These are phyloP conservation scores for Phainopepla nitens DNA, from an alignment of 2,113 vertebrate species.

Conservation along the genomic window DNA sequence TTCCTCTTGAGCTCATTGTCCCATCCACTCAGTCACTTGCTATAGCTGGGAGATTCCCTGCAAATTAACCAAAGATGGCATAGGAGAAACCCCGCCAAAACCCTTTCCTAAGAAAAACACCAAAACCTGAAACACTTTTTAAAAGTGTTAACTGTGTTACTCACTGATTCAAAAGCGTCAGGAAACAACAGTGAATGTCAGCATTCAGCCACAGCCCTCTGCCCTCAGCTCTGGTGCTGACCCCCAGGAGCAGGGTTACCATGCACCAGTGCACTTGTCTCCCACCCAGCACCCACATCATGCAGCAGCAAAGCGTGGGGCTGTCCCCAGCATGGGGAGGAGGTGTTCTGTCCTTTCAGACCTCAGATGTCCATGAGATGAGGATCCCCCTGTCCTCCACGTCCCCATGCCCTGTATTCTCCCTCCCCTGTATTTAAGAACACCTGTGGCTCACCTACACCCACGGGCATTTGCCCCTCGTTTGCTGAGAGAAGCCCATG, in stretches of 20 bases:
- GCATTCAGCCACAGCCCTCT: not conserved
- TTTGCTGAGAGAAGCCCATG: not conserved
- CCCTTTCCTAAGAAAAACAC: not conserved
- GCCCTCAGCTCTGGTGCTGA: not conserved
- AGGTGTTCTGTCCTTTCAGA: not conserved
- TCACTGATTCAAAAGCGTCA: not conserved
- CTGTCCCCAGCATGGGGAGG: not conserved
- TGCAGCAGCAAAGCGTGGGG: not conserved
- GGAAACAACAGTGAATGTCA: not conserved
- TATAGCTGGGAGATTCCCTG: not conserved
- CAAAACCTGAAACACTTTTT: not conserved
- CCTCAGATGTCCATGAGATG: not conserved
- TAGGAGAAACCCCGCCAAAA: not conserved
- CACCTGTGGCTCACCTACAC: not conserved
- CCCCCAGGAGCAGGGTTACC: not conserved
- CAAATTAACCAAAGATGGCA: not conserved
- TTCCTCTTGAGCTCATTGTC: conserved; percentile 15
- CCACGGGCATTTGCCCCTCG: not conserved
- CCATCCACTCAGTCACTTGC: not conserved
- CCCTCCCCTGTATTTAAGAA: not conserved
- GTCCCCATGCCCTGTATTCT: not conserved
- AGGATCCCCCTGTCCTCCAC: not conserved
- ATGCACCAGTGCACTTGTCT: not conserved
- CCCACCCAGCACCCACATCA: not conserved
- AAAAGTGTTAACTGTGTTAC: not conserved